Conservation (phyloP, 2,888 invertebrate species). For the Lysandra coridon region DNA sequence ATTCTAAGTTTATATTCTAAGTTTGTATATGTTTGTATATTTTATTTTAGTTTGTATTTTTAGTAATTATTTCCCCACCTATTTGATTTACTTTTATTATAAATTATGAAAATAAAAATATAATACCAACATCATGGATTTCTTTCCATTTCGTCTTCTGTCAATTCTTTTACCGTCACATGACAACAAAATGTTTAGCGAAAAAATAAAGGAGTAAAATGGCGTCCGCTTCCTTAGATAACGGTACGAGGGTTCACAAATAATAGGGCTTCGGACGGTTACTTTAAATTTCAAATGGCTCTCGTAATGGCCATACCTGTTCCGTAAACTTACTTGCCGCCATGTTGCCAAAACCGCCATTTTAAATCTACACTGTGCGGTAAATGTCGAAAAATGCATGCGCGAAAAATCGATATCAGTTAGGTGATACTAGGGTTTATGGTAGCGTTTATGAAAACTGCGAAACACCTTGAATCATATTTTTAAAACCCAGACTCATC, state of each 20-base stretch:
- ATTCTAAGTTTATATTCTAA: too few relatives aligned
- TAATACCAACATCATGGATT: neutral
- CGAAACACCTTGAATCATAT: too few relatives aligned
- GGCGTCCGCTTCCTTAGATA: conserved; percentile 31
- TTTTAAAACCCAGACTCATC: too few relatives aligned
- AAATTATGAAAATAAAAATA: too few relatives aligned
- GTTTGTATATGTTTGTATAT: too few relatives aligned
- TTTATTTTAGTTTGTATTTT: too few relatives aligned
- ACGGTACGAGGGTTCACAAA: conserved; percentile 38
- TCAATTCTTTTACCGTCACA: neutral
- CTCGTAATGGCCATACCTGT: conserved; percentile 38
- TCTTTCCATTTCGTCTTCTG: neutral
- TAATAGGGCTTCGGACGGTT: conserved; percentile 40
- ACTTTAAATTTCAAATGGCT: conserved; percentile 51
- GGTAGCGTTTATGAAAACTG: too few relatives aligned
- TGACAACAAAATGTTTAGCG: neutral
- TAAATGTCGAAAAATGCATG: neutral
- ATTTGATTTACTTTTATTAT: too few relatives aligned
- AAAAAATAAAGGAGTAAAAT: conserved; percentile 18
- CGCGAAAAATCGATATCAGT: too few relatives aligned
- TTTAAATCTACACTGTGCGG: neutral
- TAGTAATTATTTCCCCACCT: too few relatives aligned
- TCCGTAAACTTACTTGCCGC: neutral
- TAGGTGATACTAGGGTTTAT: too few relatives aligned
- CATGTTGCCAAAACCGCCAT: neutral